Conservation (phyloP, 2,888 invertebrate species). For the Adineta ricciae region DNA sequence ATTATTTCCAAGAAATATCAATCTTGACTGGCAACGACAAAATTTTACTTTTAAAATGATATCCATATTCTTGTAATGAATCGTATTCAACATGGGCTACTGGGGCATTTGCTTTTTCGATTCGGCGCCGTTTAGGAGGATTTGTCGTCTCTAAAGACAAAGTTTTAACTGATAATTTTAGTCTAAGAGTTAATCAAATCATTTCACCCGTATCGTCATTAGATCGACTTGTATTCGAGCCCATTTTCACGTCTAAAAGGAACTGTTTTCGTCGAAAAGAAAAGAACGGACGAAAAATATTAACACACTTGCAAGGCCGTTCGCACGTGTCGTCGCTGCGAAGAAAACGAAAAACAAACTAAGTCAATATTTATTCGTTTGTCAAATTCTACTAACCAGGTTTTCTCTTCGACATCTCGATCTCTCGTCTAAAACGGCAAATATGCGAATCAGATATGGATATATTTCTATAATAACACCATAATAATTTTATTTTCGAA, state of each 20-base stretch:
- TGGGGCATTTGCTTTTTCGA: neutral
- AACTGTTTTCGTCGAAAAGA: neutral
- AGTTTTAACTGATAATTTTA: neutral
- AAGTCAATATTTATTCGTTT: neutral
- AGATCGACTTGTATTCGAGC: neutral
- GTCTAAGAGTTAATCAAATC: neutral
- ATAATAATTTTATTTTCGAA: neutral
- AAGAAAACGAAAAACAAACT: neutral
- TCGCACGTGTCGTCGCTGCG: neutral
- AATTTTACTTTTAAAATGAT: neutral
- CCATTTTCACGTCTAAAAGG: neutral
- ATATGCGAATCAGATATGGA: neutral
- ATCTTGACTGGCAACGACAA: too few relatives aligned
- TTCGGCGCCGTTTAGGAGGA: neutral
- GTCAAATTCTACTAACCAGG: neutral
- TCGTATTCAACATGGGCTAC: neutral
- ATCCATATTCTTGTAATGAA: neutral
- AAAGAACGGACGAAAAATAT: neutral
- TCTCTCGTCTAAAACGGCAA: neutral
- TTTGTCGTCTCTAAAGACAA: neutral
- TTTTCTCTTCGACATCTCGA: neutral
- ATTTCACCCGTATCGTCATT: neutral
- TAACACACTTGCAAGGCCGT: neutral
- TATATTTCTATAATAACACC: neutral
- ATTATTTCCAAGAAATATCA: neutral